Base-by-base conservation (phyloP, 2,797 vertebrate genomes). In the Muscicapa striata region DNA sequence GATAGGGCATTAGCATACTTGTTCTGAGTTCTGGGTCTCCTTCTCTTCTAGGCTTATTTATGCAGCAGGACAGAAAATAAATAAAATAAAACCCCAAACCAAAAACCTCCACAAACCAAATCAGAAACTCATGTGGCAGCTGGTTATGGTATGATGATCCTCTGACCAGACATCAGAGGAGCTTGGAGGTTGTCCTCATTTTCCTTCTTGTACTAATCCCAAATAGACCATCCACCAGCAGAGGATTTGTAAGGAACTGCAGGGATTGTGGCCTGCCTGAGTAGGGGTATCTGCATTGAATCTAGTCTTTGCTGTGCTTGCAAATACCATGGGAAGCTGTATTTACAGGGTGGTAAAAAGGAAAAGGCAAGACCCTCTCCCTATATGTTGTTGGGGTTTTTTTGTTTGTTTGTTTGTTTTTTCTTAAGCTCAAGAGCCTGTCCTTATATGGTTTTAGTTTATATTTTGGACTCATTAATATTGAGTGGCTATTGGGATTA, bases 1-100 rank as follows among this genome's bases (percentile, higher is more conserved):
- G 91, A 88, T 80, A 87, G 8, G 70, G 77, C 64, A 84, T 95
- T 94, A 88, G 87, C 91, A 94, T 89, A 80, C 74, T 91, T 79
- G 58, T 57, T 83, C 70, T 0, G 0, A 73, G 77, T 80, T 84
- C 57, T 38, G 41, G 67, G 41, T 59, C 55, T 70, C 64, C 64
- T 83, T 41, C 55, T 76, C 68, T 93, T 79, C 74, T 54, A 54
- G 82, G 20, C 45, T 79, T 59, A 20, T 43, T 76, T 64, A 40
- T 32, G 30, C 57, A 90, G 67, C 22, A 45, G 19, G 61, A 36
- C 32, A 20, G 45, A 69, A 77, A 72, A 49, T 16, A 54, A 41
- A 30, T 29, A 54, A 54, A 41, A 30, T 29, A 54, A 54, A 54
- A 32, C 4, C 34, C 2, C 21, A 16, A 78, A 46, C 22, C 40